phyloP scores from a whole-genome alignment of 2,888 invertebrate species.

The Eupithecia pulchellata region DNA sequence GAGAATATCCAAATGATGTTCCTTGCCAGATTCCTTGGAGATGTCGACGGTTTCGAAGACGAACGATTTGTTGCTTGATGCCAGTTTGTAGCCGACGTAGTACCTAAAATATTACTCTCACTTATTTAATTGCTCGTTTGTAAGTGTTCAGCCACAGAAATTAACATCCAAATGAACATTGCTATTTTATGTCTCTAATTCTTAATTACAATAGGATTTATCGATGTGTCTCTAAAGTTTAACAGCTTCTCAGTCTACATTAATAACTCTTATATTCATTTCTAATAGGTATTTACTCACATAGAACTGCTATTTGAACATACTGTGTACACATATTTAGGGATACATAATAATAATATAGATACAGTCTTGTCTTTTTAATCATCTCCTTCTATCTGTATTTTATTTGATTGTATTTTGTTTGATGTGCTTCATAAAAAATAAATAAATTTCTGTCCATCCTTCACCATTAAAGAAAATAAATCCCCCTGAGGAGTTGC shows the following conservation, averaged over 20 bases:
- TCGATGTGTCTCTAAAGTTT: not conserved
- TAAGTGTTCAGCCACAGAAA: not conserved
- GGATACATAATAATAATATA: too few relatives aligned
- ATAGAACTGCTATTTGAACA: too few relatives aligned
- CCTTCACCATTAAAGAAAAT: too few relatives aligned
- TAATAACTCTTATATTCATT: too few relatives aligned
- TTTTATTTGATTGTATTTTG: too few relatives aligned
- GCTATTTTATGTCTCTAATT: not conserved
- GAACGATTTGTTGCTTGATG: slow-evolving; percentile 93
- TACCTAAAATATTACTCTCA: slow-evolving; percentile 84
- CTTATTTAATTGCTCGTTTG: not conserved
- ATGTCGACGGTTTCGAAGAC: slow-evolving; percentile 96
- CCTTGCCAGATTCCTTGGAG: slow-evolving; percentile 95
- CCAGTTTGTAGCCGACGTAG: slow-evolving; percentile 95
- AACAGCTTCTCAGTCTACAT: not conserved
- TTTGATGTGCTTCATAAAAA: too few relatives aligned
- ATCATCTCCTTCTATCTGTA: too few relatives aligned
- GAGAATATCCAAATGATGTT: slow-evolving; percentile 92
- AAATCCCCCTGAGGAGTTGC: too few relatives aligned
- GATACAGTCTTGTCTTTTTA: too few relatives aligned
- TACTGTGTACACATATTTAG: too few relatives aligned
- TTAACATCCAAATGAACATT: not conserved
- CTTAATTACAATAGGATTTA: not conserved
- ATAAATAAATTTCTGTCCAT: too few relatives aligned
- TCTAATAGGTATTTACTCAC: too few relatives aligned